Evolutionary conservation across 2,113 vertebrate genomes (phyloP).

Genomic region (Ailurus styani): DNA sequence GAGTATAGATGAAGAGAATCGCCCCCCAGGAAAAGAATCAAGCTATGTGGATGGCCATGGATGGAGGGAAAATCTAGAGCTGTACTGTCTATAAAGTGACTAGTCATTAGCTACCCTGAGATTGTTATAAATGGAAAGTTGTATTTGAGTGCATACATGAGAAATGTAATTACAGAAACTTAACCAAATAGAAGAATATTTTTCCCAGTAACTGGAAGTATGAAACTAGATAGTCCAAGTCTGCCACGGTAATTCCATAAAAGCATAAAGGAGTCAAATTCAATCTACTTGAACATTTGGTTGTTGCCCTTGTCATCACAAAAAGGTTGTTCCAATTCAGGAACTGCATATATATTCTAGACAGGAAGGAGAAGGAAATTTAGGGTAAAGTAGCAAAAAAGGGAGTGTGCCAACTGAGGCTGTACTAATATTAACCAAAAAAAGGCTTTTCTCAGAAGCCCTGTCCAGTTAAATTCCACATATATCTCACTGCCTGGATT

Average conservation of each 20-base stretch:
- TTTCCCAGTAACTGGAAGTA: not conserved
- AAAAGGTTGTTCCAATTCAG: not conserved
- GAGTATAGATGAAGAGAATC: not conserved
- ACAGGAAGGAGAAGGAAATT: not conserved
- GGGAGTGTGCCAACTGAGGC: not conserved
- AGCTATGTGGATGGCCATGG: not conserved
- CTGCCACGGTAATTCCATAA: not conserved
- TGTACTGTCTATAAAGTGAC: not conserved
- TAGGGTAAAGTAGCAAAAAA: not conserved
- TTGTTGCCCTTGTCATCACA: not conserved
- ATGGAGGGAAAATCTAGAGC: not conserved
- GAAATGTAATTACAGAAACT: not conserved
- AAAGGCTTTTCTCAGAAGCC: not conserved
- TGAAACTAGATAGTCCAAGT: not conserved
- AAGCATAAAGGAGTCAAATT: not conserved
- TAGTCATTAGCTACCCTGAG: not conserved
- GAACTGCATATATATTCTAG: not conserved
- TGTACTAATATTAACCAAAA: not conserved
- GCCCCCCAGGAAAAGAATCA: too few species aligned
- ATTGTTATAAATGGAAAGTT: not conserved
- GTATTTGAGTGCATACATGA: not conserved
- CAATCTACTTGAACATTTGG: not conserved
- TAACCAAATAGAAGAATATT: not conserved
- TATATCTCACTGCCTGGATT: not conserved
- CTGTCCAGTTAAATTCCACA: not conserved